These are phyloP conservation scores for Leptodactylus fallax DNA, from an alignment of 2,797 vertebrate genomes.

Conservation along the genomic window DNA sequence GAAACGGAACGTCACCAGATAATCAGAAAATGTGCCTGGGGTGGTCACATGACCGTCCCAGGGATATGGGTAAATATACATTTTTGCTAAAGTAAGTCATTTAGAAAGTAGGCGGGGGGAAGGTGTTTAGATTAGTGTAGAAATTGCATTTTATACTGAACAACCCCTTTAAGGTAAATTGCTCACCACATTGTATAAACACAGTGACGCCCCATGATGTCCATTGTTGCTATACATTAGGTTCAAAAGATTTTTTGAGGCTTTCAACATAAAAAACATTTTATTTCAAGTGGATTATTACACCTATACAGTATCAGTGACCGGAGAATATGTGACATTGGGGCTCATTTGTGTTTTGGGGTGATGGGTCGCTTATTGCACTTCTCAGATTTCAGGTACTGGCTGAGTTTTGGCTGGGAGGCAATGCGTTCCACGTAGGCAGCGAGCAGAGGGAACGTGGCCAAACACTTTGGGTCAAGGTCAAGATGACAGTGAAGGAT, in stretches of 20 bases:
- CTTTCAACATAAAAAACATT: not conserved
- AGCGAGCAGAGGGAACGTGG: conserved; percentile 29
- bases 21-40: too few species aligned
- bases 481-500: not conserved
- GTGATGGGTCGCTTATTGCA: conserved; percentile 45
- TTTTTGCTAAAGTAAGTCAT: too few species aligned
- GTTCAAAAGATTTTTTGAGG: not conserved
- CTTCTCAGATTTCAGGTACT: conserved; percentile 46
- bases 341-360: conserved; percentile 8
- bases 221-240: too few species aligned
- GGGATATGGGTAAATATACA: too few species aligned
- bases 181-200: not conserved
- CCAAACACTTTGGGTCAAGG: not conserved
- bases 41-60: too few species aligned
- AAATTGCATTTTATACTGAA: too few species aligned
- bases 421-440: conserved; percentile 17
- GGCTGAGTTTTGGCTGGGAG: conserved; percentile 17
- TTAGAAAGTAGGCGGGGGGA: too few species aligned
- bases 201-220: too few species aligned
- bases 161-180: not conserved
- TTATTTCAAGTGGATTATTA: not conserved
- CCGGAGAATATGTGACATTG: not conserved
- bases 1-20: too few species aligned
- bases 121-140: too few species aligned
- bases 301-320: not conserved